phyloP scores from a whole-genome alignment of 1,140 invertebrate species.

The Atopsyche davidsoni region DNA sequence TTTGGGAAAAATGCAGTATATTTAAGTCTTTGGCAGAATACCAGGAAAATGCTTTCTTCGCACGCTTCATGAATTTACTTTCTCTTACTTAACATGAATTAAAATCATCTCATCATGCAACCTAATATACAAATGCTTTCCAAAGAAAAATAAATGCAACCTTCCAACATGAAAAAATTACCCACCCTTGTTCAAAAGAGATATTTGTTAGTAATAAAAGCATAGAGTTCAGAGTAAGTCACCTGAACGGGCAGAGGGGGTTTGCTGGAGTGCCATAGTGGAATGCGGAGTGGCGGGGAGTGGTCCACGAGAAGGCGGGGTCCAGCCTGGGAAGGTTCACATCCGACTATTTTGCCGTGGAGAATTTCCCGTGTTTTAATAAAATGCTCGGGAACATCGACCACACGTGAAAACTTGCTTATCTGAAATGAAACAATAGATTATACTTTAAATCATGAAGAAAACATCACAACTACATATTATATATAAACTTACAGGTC shows the following conservation, averaged over 20 bases:
- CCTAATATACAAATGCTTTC: too few relatives aligned
- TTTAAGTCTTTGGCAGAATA: too few relatives aligned
- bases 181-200: too few relatives aligned
- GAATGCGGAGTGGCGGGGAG: constrained; percentile 43
- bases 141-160: too few relatives aligned
- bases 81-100: too few relatives aligned
- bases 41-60: too few relatives aligned
- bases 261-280: constrained; percentile 48
- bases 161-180: too few relatives aligned
- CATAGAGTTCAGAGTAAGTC: neutral
- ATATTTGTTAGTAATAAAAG: neutral
- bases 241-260: constrained; percentile 46
- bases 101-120: too few relatives aligned
- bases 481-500: constrained; percentile 39
- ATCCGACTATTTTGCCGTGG: constrained; percentile 38
- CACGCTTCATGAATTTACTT: too few relatives aligned
- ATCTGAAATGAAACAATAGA: constrained; percentile 34
- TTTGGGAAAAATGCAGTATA: too few relatives aligned
- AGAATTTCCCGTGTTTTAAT: constrained; percentile 40
- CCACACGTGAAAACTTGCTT: constrained; percentile 47
- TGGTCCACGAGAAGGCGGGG: constrained; percentile 41
- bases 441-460: neutral
- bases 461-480: constrained; percentile 17
- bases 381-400: constrained; percentile 44
- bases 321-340: constrained; percentile 40